These are phyloP conservation scores for Drosophila stalkeri DNA, from an alignment of 2,888 invertebrate species.

Conservation along the genomic window DNA sequence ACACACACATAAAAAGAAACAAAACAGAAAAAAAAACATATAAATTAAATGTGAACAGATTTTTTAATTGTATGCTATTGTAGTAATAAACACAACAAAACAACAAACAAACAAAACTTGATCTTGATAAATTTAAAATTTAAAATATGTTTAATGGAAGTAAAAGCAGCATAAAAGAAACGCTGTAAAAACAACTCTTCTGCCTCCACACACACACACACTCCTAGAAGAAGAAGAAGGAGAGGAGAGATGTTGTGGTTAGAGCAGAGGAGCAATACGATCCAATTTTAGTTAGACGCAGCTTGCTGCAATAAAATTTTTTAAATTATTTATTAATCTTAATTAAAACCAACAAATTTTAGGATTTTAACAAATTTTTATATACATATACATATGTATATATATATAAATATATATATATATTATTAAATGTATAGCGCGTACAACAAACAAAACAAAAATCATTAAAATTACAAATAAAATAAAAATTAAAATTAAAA, in stretches of 20 bases:
- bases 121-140: slow-evolving; percentile 77
- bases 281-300: slow-evolving; percentile 81
- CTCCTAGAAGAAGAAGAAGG: slow-evolving; percentile 4
- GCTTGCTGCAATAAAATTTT: slow-evolving; percentile 77
- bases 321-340: slow-evolving; percentile 80
- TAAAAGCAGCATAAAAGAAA: slow-evolving; percentile 15
- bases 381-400: slow-evolving; percentile 17
- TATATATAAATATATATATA: slow-evolving; percentile 18
- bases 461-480: slow-evolving; percentile 37
- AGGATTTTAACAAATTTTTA: slow-evolving; percentile 81
- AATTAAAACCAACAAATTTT: slow-evolving; percentile 81
- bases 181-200: slow-evolving; percentile 11
- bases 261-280: slow-evolving; percentile 34
- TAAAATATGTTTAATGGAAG: slow-evolving; percentile 63
- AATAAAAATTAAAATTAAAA: slow-evolving; percentile 19
- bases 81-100: slow-evolving; percentile 53
- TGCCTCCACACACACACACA: slow-evolving; percentile 1
- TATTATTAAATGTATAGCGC: slow-evolving; percentile 77
- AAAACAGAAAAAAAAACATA: slow-evolving; percentile 10
- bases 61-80: slow-evolving; percentile 70
- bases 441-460: slow-evolving; percentile 60
- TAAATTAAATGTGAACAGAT: slow-evolving; percentile 72
- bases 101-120: slow-evolving; percentile 49
- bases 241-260: neutral
- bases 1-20: slow-evolving; percentile 11